A percentile compares a stretch with the other conserved stretches of the same genome.
phyloP scores from a whole-genome alignment of 1,140 invertebrate species.

The Nylanderia fulva region DNA sequence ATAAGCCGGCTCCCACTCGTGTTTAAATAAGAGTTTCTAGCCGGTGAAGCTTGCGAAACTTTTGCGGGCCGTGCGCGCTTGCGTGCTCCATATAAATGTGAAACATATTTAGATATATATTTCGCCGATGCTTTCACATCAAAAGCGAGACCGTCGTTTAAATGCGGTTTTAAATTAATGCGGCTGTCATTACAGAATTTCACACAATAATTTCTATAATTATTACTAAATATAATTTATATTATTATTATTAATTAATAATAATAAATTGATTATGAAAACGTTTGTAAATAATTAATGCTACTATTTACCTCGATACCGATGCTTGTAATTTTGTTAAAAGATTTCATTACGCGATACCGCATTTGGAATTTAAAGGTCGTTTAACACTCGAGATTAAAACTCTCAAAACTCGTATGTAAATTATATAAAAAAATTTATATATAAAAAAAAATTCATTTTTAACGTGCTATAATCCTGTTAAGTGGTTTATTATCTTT shows the following conservation, averaged over 20 bases:
- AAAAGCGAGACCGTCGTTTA: background rate
- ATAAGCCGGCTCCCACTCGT: slow-evolving; percentile 65
- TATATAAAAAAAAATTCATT: background rate
- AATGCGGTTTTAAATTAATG: slow-evolving; percentile 20
- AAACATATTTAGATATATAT: slow-evolving; percentile 28
- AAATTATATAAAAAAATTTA: background rate
- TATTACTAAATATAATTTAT: slow-evolving; percentile 21
- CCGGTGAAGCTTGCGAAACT: slow-evolving; percentile 64
- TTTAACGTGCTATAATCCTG: background rate
- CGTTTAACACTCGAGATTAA: background rate
- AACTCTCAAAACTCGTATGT: background rate
- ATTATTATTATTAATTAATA: background rate
- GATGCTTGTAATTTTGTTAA: background rate
- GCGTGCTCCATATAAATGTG: slow-evolving; percentile 58
- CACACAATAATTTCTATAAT: slow-evolving; percentile 18
- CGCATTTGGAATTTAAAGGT: background rate
- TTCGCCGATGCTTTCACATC: background rate
- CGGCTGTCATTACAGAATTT: background rate
- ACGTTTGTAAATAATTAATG: slow-evolving; percentile 6
- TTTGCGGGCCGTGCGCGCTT: slow-evolving; percentile 36
- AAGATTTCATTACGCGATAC: background rate
- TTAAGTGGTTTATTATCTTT: slow-evolving; percentile 41
- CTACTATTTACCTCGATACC: background rate
- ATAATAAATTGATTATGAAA: slow-evolving; percentile 20
- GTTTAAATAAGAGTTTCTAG: slow-evolving; percentile 61